Evolutionary conservation across 2,113 vertebrate species (phyloP).

Genomic region (Oreochromis aureus): DNA sequence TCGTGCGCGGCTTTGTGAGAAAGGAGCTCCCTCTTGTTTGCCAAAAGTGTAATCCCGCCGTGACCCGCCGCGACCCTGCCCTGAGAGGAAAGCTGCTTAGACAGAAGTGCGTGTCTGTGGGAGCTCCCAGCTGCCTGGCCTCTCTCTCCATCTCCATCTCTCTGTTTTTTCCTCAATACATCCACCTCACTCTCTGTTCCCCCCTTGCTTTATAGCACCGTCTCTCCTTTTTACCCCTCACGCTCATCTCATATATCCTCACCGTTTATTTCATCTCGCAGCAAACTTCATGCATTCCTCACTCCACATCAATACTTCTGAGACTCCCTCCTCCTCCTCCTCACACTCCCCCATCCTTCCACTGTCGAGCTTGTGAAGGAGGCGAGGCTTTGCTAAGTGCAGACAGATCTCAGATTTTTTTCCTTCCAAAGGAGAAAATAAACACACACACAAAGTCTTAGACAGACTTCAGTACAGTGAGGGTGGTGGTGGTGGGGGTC

Average conservation of each 20-base stretch:
- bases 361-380: conserved; percentile 18
- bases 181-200: conserved; percentile 7
- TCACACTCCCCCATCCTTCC: background rate
- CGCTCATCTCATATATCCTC: background rate
- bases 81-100: conserved; percentile 78
- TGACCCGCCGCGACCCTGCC: conserved; percentile 72
- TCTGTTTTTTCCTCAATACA: conserved; percentile 12
- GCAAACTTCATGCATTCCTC: background rate
- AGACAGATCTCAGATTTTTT: conserved; percentile 47
- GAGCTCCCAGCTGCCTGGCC: conserved; percentile 57
- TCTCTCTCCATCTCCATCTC: conserved; percentile 3
- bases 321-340: background rate
- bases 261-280: background rate
- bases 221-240: background rate
- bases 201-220: background rate
- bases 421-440: conserved; percentile 45
- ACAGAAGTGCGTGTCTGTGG: conserved; percentile 68
- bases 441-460: conserved; percentile 31
- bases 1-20: conserved; percentile 64
- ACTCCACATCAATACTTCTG: conserved; percentile 20
- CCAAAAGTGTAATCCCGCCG: conserved; percentile 77
- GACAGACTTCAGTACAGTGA: background rate
- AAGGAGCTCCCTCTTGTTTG: conserved; percentile 76
- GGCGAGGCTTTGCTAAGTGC: conserved; percentile 51
- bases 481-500: background rate